These are phyloP conservation scores for Slavum lentiscoides DNA, from an alignment of 2,888 invertebrate genomes.

Conservation along the genomic window DNA sequence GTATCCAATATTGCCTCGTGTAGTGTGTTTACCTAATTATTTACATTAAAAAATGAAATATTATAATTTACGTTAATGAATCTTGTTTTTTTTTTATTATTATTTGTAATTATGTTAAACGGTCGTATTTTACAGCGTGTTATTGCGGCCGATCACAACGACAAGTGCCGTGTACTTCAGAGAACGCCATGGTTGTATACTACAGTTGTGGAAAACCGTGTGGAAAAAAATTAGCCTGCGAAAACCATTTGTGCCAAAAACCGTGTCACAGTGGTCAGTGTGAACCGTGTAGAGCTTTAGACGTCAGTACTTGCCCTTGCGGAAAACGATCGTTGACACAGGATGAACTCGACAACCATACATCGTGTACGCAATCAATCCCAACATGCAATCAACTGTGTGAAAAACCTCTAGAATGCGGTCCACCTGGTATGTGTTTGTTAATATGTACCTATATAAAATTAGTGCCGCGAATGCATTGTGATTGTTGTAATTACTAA, in stretches of 20 bases:
- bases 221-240: conserved; percentile 67
- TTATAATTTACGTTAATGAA: not conserved
- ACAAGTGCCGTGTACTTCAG: conserved; percentile 68
- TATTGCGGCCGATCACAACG: conserved; percentile 70
- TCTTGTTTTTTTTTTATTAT: not conserved
- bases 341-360: conserved; percentile 63
- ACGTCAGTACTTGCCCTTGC: conserved; percentile 75
- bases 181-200: conserved; percentile 60
- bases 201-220: conserved; percentile 67
- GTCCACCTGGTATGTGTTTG: conserved; percentile 60
- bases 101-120: not conserved
- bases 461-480: not conserved
- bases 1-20: too few species aligned
- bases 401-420: conserved; percentile 60
- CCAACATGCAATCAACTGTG: conserved; percentile 75
- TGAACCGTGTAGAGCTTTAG: conserved; percentile 65
- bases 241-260: conserved; percentile 71
- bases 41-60: not conserved
- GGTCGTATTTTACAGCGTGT: conserved; percentile 64
- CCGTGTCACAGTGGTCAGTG: conserved; percentile 71
- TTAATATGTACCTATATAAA: not conserved
- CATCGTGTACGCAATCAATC: conserved; percentile 77
- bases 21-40: too few species aligned
- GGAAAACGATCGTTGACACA: conserved; percentile 67
- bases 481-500: not conserved